Evolutionary conservation across 2,888 invertebrate species (phyloP).

Genomic region (Pristionchus japonicus): DNA sequence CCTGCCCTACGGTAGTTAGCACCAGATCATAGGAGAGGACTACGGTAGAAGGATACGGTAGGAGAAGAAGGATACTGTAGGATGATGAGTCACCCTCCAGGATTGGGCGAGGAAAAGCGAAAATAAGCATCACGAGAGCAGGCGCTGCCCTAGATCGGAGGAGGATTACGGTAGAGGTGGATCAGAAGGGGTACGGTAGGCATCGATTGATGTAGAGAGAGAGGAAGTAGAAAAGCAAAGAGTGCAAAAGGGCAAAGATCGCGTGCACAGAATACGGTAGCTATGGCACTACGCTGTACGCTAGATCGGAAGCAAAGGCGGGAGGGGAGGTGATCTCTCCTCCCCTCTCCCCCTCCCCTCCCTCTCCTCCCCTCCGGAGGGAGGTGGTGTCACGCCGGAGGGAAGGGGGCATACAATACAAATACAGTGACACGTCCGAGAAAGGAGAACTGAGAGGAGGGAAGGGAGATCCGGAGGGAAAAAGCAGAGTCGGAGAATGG

Average conservation of each 20-base stretch:
- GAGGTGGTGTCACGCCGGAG: constrained; percentile 40
- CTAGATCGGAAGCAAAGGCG: constrained; percentile 2
- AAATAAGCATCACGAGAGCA: constrained; percentile 1
- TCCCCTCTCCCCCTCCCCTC: background rate
- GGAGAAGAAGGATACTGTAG: constrained; percentile 4
- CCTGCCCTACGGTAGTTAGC: constrained; percentile 6
- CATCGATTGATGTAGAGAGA: background rate
- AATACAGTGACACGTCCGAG: constrained; percentile 28
- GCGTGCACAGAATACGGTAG: background rate
- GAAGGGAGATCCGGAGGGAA: constrained; percentile 26
- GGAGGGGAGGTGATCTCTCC: background rate
- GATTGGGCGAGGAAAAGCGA: constrained; percentile 19
- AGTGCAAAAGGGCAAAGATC: background rate
- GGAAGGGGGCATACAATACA: constrained; percentile 25
- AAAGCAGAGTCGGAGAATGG: constrained; percentile 24
- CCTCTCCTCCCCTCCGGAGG: background rate
- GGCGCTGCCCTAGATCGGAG: background rate
- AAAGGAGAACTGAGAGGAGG: constrained; percentile 27
- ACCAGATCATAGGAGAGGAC: background rate
- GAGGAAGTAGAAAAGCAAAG: background rate
- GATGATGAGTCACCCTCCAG: constrained; percentile 1
- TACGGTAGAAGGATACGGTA: background rate
- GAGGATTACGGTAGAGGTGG: constrained; percentile 21
- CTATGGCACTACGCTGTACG: background rate
- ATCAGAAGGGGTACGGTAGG: background rate